Base-by-base conservation (phyloP, 2,888 invertebrate genomes). In the Bhutanitis thaidina region DNA sequence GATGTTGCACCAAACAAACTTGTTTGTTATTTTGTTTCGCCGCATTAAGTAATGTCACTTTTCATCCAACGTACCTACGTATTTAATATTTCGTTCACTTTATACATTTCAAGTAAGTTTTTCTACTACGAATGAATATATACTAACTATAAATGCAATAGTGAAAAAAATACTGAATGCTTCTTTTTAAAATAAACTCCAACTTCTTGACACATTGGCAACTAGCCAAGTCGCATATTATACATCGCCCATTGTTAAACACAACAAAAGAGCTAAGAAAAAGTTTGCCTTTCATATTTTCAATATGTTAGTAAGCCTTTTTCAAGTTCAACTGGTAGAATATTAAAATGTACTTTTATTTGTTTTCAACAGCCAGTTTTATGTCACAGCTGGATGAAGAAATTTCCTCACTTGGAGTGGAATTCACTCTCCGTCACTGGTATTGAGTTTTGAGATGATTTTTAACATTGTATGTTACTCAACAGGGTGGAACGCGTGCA, bases 1-100 rank as follows among this genome's bases (percentile, higher is more conserved):
- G 51, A 52, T 37, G 49, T 16, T 48, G 43, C 29, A 30, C 43
- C 37, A 52, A 47, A 52, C 47, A 52, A 47, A 29, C 47, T 38
- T 27, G 52, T 47, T 52, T 47, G 47, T 48, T 39, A 43, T 20
- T 47, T 46, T 43, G 46, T 46, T 37, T 25, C 37, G 20, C 13
- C n/a, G 32, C 34, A 37, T 46, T 46, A 46, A 41, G 12, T 20
- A 13, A 16, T n/a, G 30, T 20, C 35, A 37, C 41, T 32, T 43
- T 41, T 39, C 36, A 46, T 12, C 12, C 30, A 29, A 40, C n/a
- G 12, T 35, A 40, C 15, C 12, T 8, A 16, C 4, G 8, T 14
- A 14, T 5, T 25, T 32, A 8, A 15, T n/a, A 13, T 20, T 34
- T 38, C 29, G 4, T 25, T 9, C 13, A 13, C 39, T 39, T 4